These are phyloP conservation scores for Aix galericulata DNA, from an alignment of 2,113 vertebrate species.

Conservation along the genomic window DNA sequence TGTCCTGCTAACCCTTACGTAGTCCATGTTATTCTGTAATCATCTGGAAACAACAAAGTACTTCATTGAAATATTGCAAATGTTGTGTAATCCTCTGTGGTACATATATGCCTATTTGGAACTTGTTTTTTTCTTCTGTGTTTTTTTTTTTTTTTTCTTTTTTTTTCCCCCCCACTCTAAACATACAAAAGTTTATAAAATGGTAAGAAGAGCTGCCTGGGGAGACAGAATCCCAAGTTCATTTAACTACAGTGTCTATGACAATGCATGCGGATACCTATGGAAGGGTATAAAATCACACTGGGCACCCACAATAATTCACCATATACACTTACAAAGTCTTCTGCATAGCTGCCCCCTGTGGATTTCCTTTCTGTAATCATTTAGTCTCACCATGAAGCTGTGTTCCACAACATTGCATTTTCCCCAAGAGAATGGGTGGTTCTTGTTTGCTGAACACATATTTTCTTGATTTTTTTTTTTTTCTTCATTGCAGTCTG, in stretches of 20 bases:
- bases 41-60: not conserved
- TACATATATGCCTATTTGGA: not conserved
- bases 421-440: not conserved
- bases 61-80: not conserved
- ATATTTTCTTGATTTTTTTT: not conserved
- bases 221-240: not conserved
- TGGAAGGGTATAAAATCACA: not conserved
- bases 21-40: not conserved
- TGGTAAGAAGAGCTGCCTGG: not conserved
- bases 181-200: not conserved
- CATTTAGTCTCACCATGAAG: not conserved
- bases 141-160: not conserved
- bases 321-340: not conserved
- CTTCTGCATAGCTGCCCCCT: not conserved
- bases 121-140: not conserved
- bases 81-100: not conserved
- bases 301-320: not conserved
- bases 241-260: not conserved
- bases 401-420: not conserved
- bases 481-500: not conserved
- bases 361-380: not conserved
- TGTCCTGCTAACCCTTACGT: not conserved
- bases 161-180: not conserved
- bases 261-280: not conserved
- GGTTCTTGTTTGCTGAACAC: not conserved